Percentiles rank a stretch among this genome's conserved stretches.
These are phyloP conservation scores for Choristoneura rosaceana DNA, from an alignment of 2,888 invertebrate species.

Conservation along the genomic window DNA sequence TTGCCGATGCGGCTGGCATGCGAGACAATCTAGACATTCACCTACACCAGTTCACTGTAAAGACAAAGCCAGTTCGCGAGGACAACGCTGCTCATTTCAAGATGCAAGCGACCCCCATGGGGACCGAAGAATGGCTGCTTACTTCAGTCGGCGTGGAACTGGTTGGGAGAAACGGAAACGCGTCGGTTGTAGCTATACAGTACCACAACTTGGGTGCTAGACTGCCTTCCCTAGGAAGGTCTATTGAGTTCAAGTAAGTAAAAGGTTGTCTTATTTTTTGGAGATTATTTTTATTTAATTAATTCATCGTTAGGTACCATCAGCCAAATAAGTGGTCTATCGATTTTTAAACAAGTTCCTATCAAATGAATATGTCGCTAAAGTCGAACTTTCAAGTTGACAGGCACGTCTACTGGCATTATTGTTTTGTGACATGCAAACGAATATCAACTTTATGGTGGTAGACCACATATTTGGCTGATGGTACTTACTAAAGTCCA, in stretches of 20 bases:
- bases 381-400: no score
- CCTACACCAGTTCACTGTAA: constrained; percentile 68
- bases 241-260: constrained; percentile 87
- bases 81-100: constrained; percentile 72
- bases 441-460: no score
- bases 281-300: not conserved
- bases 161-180: constrained; percentile 62
- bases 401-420: no score
- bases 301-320: no score
- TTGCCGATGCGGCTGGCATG: constrained; percentile 71
- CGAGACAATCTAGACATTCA: constrained; percentile 61
- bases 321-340: no score
- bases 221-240: constrained; percentile 86
- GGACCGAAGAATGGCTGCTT: constrained; percentile 68
- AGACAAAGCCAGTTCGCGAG: constrained; percentile 63
- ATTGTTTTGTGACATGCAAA: no score
- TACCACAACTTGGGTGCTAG: constrained; percentile 88
- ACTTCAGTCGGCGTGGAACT: constrained; percentile 72
- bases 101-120: constrained; percentile 53
- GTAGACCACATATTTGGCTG: no score
- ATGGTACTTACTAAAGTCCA: no score
- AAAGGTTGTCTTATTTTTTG: not conserved
- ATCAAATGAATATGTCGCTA: no score
- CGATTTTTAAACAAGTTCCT: no score
- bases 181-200: constrained; percentile 81